A percentile compares a stretch with the other conserved stretches of the same genome.
These are phyloP conservation scores for Cacatua alba DNA, from an alignment of 2,113 vertebrate genomes.

Conservation along the genomic window DNA sequence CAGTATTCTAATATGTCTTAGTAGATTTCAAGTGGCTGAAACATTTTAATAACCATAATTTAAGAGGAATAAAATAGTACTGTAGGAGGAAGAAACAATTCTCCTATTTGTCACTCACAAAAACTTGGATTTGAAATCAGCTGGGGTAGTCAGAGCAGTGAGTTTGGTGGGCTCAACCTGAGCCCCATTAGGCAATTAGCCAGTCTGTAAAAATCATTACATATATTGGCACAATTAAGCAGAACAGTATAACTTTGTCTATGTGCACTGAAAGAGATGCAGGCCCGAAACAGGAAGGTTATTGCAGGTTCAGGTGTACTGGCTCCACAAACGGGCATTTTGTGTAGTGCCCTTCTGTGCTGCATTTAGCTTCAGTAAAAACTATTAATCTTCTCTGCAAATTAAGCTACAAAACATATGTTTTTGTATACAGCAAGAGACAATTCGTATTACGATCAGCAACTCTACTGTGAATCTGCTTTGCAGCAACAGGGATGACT, in stretches of 20 bases:
- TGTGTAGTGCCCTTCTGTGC: background rate
- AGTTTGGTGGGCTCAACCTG: slow-evolving; percentile 28
- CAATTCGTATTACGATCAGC: background rate
- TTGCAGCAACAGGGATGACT: slow-evolving; percentile 51
- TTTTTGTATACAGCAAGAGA: slow-evolving; percentile 12
- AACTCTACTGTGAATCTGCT: slow-evolving; percentile 12
- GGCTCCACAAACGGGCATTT: background rate
- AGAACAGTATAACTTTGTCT: background rate
- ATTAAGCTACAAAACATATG: slow-evolving; percentile 1
- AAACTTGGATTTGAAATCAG: slow-evolving; percentile 6
- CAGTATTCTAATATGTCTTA: slow-evolving; percentile 45
- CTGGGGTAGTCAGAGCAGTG: background rate
- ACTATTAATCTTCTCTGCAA: slow-evolving; percentile 25
- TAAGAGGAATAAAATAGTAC: slow-evolving; percentile 39
- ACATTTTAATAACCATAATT: slow-evolving; percentile 44
- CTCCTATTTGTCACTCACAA: slow-evolving; percentile 4
- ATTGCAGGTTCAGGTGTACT: background rate
- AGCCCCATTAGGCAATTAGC: slow-evolving; percentile 13
- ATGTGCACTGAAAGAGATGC: background rate
- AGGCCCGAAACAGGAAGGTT: background rate
- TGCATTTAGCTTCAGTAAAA: background rate
- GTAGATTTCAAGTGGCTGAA: slow-evolving; percentile 48
- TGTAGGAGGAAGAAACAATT: slow-evolving; percentile 41
- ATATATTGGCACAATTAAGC: slow-evolving; percentile 29
- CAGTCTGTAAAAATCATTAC: slow-evolving; percentile 41